Evolutionary conservation across 2,113 vertebrate genomes (phyloP).

Genomic region (Catharus minimus): DNA sequence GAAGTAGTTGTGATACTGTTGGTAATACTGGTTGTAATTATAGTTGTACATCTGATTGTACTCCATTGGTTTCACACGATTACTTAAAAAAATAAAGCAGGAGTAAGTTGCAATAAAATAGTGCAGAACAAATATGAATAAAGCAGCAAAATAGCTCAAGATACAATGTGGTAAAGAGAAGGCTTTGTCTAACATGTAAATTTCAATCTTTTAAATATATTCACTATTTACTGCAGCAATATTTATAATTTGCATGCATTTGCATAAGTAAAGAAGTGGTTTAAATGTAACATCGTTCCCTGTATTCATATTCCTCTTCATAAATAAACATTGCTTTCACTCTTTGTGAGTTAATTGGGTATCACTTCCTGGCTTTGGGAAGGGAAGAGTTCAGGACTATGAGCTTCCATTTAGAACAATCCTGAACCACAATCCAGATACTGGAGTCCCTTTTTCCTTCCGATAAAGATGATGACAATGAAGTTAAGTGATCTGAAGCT

Average conservation of each 20-base stretch:
- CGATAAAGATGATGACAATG: not conserved
- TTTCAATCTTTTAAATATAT: not conserved
- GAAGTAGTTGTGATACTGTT: constrained; percentile 86
- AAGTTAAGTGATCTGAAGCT: not conserved
- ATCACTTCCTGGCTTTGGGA: not conserved
- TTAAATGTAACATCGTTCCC: not conserved
- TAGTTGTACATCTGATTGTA: constrained; percentile 81
- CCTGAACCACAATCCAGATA: not conserved
- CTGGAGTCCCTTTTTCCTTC: not conserved
- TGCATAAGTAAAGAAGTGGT: not conserved
- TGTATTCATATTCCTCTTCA: not conserved
- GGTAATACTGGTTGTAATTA: constrained; percentile 86
- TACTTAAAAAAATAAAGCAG: constrained; percentile 59
- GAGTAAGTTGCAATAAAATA: constrained; percentile 1
- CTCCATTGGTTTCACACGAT: constrained; percentile 75
- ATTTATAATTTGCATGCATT: not conserved
- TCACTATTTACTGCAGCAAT: not conserved
- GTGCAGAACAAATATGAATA: not conserved
- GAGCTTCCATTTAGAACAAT: not conserved
- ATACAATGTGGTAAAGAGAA: not conserved
- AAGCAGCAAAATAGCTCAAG: not conserved
- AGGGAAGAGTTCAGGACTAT: not conserved
- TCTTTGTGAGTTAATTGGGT: not conserved
- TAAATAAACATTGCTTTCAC: not conserved
- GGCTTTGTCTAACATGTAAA: not conserved